Conservation (phyloP, 2,113 vertebrate genomes). For the Microtus oregoni region DNA sequence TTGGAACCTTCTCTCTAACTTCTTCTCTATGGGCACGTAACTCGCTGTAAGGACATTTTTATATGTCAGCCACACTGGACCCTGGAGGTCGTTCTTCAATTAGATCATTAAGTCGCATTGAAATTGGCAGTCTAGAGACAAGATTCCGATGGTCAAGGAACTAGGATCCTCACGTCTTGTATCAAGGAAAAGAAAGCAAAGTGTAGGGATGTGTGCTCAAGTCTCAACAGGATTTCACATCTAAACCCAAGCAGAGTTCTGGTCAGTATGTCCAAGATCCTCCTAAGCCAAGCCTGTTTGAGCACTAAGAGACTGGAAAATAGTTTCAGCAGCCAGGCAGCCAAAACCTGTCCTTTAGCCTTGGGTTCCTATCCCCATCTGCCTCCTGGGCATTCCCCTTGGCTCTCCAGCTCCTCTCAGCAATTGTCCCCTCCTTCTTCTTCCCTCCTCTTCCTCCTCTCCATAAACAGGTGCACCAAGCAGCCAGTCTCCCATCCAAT, state of each 20-base stretch:
- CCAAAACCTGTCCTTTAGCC: neutral
- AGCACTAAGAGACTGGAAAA: conserved; percentile 7
- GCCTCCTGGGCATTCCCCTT: neutral
- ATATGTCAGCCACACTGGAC: conserved; percentile 63
- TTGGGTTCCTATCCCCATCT: neutral
- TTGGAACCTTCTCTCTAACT: conserved; percentile 58
- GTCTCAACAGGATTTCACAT: neutral
- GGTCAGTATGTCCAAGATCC: neutral
- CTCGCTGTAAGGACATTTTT: conserved; percentile 58
- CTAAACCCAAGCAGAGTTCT: neutral
- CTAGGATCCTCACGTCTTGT: conserved; percentile 50
- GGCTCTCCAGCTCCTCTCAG: neutral
- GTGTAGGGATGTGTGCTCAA: neutral
- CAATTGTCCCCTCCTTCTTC: neutral
- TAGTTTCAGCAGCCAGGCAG: neutral
- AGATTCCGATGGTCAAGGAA: conserved; percentile 10
- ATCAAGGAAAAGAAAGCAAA: conserved; percentile 44
- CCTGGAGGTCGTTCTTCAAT: conserved; percentile 61
- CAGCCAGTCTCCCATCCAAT: neutral
- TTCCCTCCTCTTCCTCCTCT: neutral
- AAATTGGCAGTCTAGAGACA: conserved; percentile 29
- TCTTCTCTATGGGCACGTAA: conserved; percentile 26
- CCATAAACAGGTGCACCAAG: neutral
- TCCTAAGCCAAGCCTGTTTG: neutral
- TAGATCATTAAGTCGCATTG: conserved; percentile 60